Evolutionary conservation across 2,888 invertebrate genomes (phyloP), one percentile per base, ranked within the genome.

Genomic region (Metacarcinus magister): DNA sequence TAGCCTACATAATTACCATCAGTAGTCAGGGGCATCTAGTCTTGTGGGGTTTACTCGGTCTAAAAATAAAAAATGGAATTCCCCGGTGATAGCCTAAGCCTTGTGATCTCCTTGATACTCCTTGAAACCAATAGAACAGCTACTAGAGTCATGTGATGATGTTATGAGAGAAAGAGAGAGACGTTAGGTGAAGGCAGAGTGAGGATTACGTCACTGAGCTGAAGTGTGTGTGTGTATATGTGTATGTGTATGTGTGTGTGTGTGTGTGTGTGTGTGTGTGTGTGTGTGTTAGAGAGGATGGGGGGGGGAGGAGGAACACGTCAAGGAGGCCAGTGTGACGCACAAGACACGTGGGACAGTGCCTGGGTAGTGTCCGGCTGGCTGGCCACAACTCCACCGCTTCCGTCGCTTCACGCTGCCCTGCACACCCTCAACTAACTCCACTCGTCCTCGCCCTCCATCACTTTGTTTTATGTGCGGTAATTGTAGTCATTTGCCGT

Each of bases 341-440:
- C 87, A 87, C 32, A 39, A 39, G 87, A 87, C 87, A 87, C 87
- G 44, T 60, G 75, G 93, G 93, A 67, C 93, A 93, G 93, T 93
- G 93, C 93, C 93, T 93, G 93, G 93, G 43, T 93, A 67, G 75
- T 93, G 93, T 93, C 75, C 44, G 19, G 60, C 93, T 32, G 93
- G 67, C 93, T 19, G 54, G 39, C 32, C 39, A 60, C 93, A 91
- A 13, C 90, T 23, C 91, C 48, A 28, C 91, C 91, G 28, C 91
- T 91, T 87, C 87, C 87, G 87, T 87, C 87, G 44, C 91, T 19
- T 90, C 43, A 4, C 67, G 28, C 60, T 60, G 75, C 75, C 54
- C 92, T 92, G 93, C 93, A 39, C 39, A 75, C 93, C 93, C 67
- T 93, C 93, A 90, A 32, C 39, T 44, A 39, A 16, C 2, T 16